These are phyloP conservation scores for Tetraneura akinire DNA, from an alignment of 1,140 invertebrate genomes.

Conservation along the genomic window DNA sequence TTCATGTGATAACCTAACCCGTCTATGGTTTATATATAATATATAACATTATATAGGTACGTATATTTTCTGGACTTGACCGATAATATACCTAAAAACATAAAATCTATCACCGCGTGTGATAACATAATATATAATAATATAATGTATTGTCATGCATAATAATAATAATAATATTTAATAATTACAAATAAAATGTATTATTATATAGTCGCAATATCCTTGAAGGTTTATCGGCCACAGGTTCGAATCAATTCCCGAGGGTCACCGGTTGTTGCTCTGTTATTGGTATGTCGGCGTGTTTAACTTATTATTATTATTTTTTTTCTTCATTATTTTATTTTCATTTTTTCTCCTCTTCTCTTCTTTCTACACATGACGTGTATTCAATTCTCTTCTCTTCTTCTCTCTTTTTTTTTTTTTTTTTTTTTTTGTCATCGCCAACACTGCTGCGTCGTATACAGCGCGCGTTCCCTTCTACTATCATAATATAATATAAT, in stretches of 20 bases:
- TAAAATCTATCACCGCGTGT: too few species aligned
- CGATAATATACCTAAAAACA: too few species aligned
- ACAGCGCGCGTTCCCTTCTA: too few species aligned
- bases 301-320: slow-evolving; percentile 23
- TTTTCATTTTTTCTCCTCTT: neutral
- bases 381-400: neutral
- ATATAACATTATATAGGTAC: neutral
- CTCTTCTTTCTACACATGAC: too few species aligned
- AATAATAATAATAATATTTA: too few species aligned
- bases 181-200: too few species aligned
- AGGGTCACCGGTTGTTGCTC: slow-evolving; percentile 30
- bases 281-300: slow-evolving; percentile 25
- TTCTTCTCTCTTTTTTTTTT: neutral
- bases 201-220: neutral
- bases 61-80: too few species aligned
- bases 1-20: too few species aligned
- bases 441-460: neutral
- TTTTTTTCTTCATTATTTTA: neutral
- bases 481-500: too few species aligned
- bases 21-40: too few species aligned
- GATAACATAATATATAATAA: too few species aligned
- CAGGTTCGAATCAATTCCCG: slow-evolving; percentile 24
- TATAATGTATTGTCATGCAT: too few species aligned
- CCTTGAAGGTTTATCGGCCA: slow-evolving; percentile 47
- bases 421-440: neutral